These are phyloP conservation scores for Lasioglossum oenotherae DNA, from an alignment of 2,888 invertebrate genomes.

Conservation along the genomic window DNA sequence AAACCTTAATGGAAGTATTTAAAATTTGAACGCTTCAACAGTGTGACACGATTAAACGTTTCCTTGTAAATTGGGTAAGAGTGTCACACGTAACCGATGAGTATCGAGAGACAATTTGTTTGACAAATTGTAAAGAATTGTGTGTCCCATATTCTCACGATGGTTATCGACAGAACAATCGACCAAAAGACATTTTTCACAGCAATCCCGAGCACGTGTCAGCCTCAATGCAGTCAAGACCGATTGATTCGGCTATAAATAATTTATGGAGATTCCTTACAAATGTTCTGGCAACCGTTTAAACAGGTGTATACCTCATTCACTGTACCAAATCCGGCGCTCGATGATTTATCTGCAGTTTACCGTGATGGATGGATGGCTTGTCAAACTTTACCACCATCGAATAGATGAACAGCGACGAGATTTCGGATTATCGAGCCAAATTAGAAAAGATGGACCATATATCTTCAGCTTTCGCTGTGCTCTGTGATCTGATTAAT, in stretches of 20 bases:
- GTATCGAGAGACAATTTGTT: neutral
- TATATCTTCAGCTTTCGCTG: constrained; percentile 19
- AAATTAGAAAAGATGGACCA: constrained; percentile 46
- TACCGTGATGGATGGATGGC: constrained; percentile 49
- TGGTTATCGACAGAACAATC: neutral
- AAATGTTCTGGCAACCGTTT: constrained; percentile 36
- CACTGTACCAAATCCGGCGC: neutral
- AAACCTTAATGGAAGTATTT: neutral
- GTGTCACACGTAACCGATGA: neutral
- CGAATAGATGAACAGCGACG: constrained; percentile 3
- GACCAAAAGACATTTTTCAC: neutral
- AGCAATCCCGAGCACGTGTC: neutral
- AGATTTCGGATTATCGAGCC: constrained; percentile 19
- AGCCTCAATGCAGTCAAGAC: neutral
- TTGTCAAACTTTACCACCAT: constrained; percentile 54
- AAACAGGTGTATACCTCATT: constrained; percentile 13
- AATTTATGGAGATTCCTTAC: constrained; percentile 25
- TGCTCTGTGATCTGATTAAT: neutral
- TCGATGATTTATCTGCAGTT: constrained; percentile 52
- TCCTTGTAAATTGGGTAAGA: too few species aligned
- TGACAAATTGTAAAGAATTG: neutral
- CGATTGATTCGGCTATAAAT: neutral
- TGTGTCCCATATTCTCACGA: neutral
- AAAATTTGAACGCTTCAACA: neutral
- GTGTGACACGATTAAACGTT: neutral